Evolutionary conservation across 2,113 vertebrate species (phyloP).

Genomic region (Australoheros scitulus): DNA sequence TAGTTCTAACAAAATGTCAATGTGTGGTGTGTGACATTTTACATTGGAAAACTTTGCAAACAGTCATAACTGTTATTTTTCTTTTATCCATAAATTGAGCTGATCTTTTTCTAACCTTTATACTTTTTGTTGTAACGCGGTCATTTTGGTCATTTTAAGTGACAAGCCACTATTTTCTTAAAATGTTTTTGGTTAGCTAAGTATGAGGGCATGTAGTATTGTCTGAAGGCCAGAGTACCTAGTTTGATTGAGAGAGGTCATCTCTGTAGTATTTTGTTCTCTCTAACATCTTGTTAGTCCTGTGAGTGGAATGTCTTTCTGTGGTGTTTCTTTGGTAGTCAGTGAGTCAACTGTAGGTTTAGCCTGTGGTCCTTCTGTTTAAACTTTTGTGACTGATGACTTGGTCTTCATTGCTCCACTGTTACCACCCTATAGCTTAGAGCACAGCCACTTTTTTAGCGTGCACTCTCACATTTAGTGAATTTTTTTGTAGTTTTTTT

Average conservation of each 20-base stretch:
- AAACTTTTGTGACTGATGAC: slow-evolving; percentile 18
- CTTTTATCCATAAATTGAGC: not conserved
- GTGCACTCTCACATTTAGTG: slow-evolving; percentile 1
- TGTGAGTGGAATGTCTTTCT: slow-evolving; percentile 12
- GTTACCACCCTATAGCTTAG: not conserved
- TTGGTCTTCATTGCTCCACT: slow-evolving; percentile 22
- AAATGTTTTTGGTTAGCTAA: not conserved
- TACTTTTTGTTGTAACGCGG: not conserved
- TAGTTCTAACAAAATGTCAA: not conserved
- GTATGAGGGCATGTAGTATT: not conserved
- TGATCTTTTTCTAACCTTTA: not conserved
- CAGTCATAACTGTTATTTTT: not conserved
- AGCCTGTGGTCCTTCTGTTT: slow-evolving; percentile 61
- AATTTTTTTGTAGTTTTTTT: not conserved
- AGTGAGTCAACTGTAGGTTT: slow-evolving; percentile 46
- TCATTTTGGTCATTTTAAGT: not conserved
- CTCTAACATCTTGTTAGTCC: not conserved
- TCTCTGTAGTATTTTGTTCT: not conserved
- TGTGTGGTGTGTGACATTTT: not conserved
- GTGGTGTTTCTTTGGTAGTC: not conserved
- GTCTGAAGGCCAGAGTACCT: not conserved
- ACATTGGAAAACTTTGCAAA: not conserved
- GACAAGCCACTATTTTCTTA: no score
- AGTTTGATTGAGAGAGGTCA: not conserved
- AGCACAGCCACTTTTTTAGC: not conserved